Evolutionary conservation across 2,888 invertebrate species (phyloP), one percentile per base, ranked within the genome.

Genomic region (Drosophila monieri): DNA sequence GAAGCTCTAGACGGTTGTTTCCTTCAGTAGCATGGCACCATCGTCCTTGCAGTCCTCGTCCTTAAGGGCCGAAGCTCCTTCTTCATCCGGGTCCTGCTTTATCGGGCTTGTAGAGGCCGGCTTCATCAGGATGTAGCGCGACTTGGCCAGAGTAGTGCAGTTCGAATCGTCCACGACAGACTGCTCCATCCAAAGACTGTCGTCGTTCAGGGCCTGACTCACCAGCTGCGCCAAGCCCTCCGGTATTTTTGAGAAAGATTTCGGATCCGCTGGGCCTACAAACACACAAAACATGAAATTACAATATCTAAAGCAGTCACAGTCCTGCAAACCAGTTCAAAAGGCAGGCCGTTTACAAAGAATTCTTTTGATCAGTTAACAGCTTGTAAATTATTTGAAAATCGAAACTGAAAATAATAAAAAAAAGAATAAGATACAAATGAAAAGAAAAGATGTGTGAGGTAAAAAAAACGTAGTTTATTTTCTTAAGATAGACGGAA

Each of bases 101-200:
- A 12, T 58, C 10, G 77, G 53, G 25, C 18, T 75, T 2, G 69
- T 35, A 10, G 67, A 41, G 44, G 77, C 64, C 52, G 79, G 52
- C 53, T 79, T 79, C 6, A 85, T 67, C 27, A 73, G 37, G 53
- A 80, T 69, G 30, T 83, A 80, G 44, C 73, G 80, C 10, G 86
- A 77, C 12, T 69, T 37, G 65, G 47, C 25, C 18, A 49, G 18
- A 10, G 46, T 18, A 3, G 41, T 37, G 14, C n/a, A 35, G 35
- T 32, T 25, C n/a, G 51, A 46, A 47, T 73, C 78, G 14, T 88
- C 88, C 53, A 77, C 58, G 65, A 78, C 79, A 10, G 88, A 85
- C 66, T 90, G 90, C 52, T 90, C 89, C 66, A 80, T 84, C 90
- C 90, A 90, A 12, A 90, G 73, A 35, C 80, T 81, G 53, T 90